Base-by-base conservation (phyloP, 2,797 vertebrate species). In the Iguana delicatissima region DNA sequence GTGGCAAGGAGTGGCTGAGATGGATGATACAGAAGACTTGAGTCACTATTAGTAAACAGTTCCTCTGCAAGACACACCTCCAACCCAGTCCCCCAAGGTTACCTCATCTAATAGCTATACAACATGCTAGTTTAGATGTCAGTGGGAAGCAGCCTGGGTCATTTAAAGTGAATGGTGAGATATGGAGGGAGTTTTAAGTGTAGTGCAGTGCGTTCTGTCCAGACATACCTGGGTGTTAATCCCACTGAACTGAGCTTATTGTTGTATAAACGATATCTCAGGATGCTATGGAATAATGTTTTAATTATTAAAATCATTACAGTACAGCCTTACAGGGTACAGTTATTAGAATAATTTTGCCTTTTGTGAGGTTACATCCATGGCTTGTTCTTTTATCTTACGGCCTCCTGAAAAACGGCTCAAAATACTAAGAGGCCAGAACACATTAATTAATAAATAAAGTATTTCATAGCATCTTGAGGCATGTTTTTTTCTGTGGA, bases 81-180 rank as follows among this genome's bases (percentile, higher is more conserved):
- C 26, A 2, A 32, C n/a, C 0, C 0, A 2, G 46, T 72, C 42
- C 76, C 72, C 0, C 9, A 29, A 22, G 50, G 76, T 81, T 32
- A 12, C 62, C 29, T 72, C 9, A 74, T 87, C 81, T 81, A 52
- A 62, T 52, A 38, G 55, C 80, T 35, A 29, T 22, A 32, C 13
- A 0, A 88, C 80, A 72, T 92, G 87, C 35, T 83, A 32, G 32
- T 80, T 84, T 29, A 1, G 0, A 8, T 6, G 64, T 22, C 67
- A 83, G 85, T 2, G 20, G n/a, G 32, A 82, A 42, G 69, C 3
- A 74, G 81, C 55, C 57, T 38, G 5, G 73, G 82, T 87, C 16
- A 82, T 35, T 22, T 18, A 38, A 16, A 38, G 18, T 22, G 8
- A 24, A 55, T 59, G 80, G 55, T 35, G 22, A 59, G n/a, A 16